A percentile compares a stretch with the other conserved stretches of the same genome.
Evolutionary conservation across 2,888 invertebrate genomes (phyloP).

Genomic region (Monopis laevigella): DNA sequence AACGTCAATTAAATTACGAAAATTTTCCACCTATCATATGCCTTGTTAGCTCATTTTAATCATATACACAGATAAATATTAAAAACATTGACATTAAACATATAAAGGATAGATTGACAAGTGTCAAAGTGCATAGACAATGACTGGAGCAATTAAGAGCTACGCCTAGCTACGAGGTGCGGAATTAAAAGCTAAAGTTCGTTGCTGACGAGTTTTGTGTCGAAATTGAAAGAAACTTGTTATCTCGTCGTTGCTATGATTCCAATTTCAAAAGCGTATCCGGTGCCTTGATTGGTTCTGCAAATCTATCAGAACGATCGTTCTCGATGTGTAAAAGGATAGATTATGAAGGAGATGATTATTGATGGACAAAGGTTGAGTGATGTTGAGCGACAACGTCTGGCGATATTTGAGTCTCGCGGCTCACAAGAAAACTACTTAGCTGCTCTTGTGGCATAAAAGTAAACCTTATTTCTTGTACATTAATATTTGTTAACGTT

Average conservation of each 20-base stretch:
- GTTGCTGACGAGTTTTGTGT: conserved; percentile 57
- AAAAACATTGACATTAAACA: no score
- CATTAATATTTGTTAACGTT: no score
- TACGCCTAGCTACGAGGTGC: conserved; percentile 28
- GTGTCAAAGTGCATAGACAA: no score
- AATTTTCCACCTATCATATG: no score
- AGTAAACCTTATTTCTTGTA: no score
- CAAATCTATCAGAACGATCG: conserved; percentile 26
- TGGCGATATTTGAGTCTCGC: no score
- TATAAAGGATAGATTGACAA: no score
- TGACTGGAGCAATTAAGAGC: conserved; percentile 50
- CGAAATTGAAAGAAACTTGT: conserved; percentile 62
- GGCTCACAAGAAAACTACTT: no score
- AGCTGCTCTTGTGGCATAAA: no score
- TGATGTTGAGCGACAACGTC: background rate
- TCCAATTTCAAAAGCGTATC: conserved; percentile 61
- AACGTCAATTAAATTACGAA: no score
- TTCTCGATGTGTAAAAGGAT: conserved; percentile 6
- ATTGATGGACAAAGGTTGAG: background rate
- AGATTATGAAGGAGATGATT: conserved; percentile 23
- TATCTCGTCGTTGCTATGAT: conserved; percentile 52
- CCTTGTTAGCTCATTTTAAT: no score
- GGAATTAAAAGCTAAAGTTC: conserved; percentile 61
- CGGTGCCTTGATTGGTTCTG: conserved; percentile 54
- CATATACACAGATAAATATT: no score